Percentiles rank a stretch among this genome's conserved stretches.
Evolutionary conservation across 2,113 vertebrate species (phyloP).

Genomic region (Boleophthalmus pectinirostris): DNA sequence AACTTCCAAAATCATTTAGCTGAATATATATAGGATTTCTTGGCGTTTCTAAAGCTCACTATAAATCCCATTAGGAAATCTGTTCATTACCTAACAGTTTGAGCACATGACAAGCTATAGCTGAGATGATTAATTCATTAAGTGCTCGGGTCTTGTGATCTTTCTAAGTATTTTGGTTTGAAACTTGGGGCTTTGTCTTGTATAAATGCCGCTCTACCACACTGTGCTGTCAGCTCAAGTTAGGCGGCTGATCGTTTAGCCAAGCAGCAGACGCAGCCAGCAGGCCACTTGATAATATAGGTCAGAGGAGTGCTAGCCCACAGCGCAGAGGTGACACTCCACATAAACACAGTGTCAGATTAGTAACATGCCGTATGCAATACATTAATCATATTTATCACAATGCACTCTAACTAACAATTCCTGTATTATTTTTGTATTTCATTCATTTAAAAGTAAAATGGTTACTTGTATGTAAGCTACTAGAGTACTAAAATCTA

Average conservation of each 20-base stretch:
- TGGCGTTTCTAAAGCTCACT: neutral
- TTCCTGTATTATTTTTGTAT: neutral
- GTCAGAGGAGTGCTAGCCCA: slow-evolving; percentile 62
- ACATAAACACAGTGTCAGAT: slow-evolving; percentile 59
- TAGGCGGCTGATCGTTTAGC: slow-evolving; percentile 62
- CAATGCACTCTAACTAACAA: neutral
- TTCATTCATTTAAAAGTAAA: neutral
- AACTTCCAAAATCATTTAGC: neutral
- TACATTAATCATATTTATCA: slow-evolving; percentile 32
- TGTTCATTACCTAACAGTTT: slow-evolving; percentile 4
- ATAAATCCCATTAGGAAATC: neutral
- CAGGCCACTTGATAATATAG: slow-evolving; percentile 68
- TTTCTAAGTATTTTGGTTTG: slow-evolving; percentile 22
- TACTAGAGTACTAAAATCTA: no score
- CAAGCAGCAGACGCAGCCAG: slow-evolving; percentile 56
- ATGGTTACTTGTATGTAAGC: no score
- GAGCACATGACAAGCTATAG: neutral
- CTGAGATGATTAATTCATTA: slow-evolving; percentile 16
- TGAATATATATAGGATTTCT: neutral
- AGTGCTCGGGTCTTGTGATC: slow-evolving; percentile 18
- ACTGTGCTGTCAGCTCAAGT: slow-evolving; percentile 59
- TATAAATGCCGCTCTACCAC: slow-evolving; percentile 51
- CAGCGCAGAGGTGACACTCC: slow-evolving; percentile 63
- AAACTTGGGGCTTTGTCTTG: slow-evolving; percentile 31
- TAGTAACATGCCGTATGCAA: slow-evolving; percentile 34